A percentile compares a stretch with the other conserved stretches of the same genome.
Conservation (phyloP, 2,797 vertebrate species). For the Enteromius viviparus region DNA sequence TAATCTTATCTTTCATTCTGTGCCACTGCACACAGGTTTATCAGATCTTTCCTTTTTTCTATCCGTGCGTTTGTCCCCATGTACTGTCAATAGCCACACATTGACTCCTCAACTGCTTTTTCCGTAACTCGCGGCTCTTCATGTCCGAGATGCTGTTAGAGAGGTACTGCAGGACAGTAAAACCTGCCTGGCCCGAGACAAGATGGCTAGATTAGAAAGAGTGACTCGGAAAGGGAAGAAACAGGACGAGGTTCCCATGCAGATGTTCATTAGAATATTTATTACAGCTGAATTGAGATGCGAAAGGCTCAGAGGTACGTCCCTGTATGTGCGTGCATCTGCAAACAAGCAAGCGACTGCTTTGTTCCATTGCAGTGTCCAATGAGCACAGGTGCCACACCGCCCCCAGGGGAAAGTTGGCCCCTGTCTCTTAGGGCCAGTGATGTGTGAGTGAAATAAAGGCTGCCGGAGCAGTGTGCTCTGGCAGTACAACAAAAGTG, state of each 20-base stretch:
- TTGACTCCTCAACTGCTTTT: conserved; percentile 39
- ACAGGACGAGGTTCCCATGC: conserved; percentile 51
- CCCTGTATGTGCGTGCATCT: conserved; percentile 2
- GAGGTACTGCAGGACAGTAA: conserved; percentile 19
- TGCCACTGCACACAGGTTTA: conserved; percentile 47
- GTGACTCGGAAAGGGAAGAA: background rate
- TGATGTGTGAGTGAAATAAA: conserved; percentile 53
- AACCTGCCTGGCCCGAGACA: conserved; percentile 27
- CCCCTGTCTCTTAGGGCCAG: conserved; percentile 40
- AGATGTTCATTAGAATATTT: conserved; percentile 75
- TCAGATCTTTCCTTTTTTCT: conserved; percentile 34
- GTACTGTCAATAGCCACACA: conserved; percentile 29
- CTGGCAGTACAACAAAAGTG: conserved; percentile 43
- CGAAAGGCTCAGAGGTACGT: conserved; percentile 50
- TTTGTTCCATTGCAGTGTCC: conserved; percentile 61
- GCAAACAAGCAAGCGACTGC: conserved; percentile 44
- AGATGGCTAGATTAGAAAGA: conserved; percentile 17
- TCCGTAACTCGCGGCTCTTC: conserved; percentile 5
- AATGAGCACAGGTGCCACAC: conserved; percentile 64
- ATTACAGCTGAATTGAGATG: conserved; percentile 67
- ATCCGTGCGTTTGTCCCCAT: conserved; percentile 22
- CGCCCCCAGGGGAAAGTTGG: conserved; percentile 56
- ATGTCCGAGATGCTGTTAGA: conserved; percentile 10
- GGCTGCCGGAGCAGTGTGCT: conserved; percentile 36
- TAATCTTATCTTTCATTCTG: conserved; percentile 60